Percentiles rank a stretch among this genome's conserved stretches.
phyloP scores from a whole-genome alignment of 2,113 vertebrate genomes.

The Dryoscopus gambensis region DNA sequence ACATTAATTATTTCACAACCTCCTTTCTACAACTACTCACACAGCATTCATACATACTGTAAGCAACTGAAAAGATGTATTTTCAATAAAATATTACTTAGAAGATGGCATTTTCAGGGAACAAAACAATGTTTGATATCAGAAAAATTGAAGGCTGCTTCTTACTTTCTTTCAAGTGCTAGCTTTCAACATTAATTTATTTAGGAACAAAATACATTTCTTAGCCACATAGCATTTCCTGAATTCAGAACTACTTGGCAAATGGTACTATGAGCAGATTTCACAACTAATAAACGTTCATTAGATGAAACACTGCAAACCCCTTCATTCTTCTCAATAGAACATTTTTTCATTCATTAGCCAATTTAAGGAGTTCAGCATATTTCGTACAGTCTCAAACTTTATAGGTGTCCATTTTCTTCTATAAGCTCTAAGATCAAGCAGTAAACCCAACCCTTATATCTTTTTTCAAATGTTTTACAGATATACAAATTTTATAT shows the following conservation, averaged over 20 bases:
- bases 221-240: neutral
- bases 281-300: neutral
- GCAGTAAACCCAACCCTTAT: neutral
- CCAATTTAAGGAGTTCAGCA: neutral
- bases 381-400: neutral
- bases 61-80: neutral
- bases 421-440: neutral
- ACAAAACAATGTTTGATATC: neutral
- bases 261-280: neutral
- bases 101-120: neutral
- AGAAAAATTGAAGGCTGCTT: neutral
- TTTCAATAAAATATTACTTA: neutral
- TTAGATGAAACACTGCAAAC: neutral
- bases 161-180: neutral
- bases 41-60: neutral
- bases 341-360: neutral
- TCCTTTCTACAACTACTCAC: neutral
- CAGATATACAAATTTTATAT: neutral
- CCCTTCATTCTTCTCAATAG: neutral
- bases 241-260: neutral
- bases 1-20: neutral
- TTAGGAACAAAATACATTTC: neutral
- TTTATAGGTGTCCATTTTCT: neutral
- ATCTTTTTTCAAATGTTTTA: neutral
- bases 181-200: neutral